These are phyloP conservation scores for Gopherus evgoodei DNA, from an alignment of 2,113 vertebrate genomes.

Conservation along the genomic window DNA sequence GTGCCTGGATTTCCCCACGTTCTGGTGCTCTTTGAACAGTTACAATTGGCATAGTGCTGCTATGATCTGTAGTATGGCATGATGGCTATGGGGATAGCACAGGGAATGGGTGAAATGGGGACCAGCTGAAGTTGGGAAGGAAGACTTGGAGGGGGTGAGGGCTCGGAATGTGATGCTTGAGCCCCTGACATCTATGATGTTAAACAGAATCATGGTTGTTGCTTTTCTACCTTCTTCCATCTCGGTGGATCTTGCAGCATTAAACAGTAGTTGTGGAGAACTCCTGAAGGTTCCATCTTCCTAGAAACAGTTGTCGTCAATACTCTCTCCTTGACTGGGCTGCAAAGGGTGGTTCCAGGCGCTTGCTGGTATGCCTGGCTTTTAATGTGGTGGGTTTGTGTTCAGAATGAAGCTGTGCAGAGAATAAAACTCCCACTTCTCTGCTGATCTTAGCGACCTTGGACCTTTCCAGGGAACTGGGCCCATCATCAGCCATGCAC, in stretches of 20 bases:
- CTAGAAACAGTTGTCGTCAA: neutral
- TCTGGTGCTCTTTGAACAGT: neutral
- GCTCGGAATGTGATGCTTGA: neutral
- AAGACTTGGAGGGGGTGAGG: neutral
- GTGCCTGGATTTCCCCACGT: neutral
- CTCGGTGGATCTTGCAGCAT: neutral
- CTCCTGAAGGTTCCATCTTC: neutral
- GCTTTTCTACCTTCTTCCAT: neutral
- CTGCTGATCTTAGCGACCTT: neutral
- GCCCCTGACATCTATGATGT: neutral
- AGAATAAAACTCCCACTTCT: neutral
- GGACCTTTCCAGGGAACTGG: neutral
- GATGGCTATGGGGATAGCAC: neutral
- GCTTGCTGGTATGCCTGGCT: fast-evolving
- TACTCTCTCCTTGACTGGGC: neutral
- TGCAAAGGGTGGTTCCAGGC: neutral
- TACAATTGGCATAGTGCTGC: neutral
- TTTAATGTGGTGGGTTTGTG: neutral
- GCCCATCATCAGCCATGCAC: neutral
- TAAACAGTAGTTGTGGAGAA: neutral
- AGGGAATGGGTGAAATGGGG: neutral
- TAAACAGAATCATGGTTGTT: neutral
- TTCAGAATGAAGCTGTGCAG: neutral
- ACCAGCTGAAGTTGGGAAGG: neutral
- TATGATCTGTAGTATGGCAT: neutral